Conservation (phyloP, 2,113 vertebrate species). For the Anas platyrhynchos region DNA sequence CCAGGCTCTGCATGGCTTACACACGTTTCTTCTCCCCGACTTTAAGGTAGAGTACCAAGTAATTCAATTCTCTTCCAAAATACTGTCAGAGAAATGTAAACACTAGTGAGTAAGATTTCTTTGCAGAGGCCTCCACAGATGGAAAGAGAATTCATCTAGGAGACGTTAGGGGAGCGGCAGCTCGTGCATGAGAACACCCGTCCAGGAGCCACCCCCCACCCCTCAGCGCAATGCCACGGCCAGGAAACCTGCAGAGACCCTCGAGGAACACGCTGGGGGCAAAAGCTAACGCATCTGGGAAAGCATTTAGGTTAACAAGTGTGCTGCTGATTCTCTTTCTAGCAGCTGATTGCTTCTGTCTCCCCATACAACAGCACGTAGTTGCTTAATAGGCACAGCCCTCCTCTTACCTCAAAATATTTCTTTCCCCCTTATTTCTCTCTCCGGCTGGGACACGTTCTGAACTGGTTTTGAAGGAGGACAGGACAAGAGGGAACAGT, state of each 20-base stretch:
- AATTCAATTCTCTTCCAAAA: neutral
- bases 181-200: accelerated
- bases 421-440: neutral
- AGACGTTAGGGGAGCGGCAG: neutral
- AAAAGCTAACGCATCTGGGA: neutral
- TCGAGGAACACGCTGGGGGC: neutral
- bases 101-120: neutral
- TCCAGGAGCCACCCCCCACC: neutral
- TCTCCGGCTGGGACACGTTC: neutral
- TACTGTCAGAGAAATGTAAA: neutral
- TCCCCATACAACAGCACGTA: neutral
- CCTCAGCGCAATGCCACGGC: neutral
- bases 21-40: neutral
- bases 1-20: neutral
- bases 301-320: neutral
- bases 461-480: neutral
- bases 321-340: neutral
- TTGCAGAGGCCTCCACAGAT: neutral
- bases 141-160: neutral
- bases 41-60: neutral
- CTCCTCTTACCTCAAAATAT: neutral
- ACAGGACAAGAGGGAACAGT: neutral
- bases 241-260: accelerated
- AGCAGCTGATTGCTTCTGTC: neutral
- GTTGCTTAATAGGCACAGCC: neutral